Evolutionary conservation across 2,888 invertebrate species (phyloP).

Genomic region (Crepidodera aurea): DNA sequence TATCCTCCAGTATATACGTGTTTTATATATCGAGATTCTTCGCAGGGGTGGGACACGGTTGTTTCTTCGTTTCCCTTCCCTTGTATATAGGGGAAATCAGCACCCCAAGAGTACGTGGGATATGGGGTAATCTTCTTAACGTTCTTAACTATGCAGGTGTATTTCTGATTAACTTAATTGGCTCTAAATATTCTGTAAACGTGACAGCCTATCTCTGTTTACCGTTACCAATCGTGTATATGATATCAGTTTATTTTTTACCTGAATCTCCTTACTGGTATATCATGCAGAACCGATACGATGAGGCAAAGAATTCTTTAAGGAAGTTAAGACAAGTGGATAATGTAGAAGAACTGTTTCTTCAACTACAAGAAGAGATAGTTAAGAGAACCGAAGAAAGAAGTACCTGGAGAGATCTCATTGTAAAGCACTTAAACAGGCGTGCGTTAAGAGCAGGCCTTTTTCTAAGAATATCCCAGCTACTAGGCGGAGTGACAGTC

Average conservation of each 20-base stretch:
- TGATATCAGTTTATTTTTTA: constrained; percentile 66
- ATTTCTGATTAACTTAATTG: constrained; percentile 62
- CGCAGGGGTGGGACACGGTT: constrained; percentile 49
- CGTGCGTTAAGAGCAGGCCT: constrained; percentile 48
- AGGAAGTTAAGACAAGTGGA: constrained; percentile 43
- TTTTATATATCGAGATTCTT: constrained; percentile 52
- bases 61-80: constrained; percentile 47
- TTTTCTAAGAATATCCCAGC: constrained; percentile 50
- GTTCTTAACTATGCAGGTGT: constrained; percentile 49
- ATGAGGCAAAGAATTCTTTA: constrained; percentile 46
- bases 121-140: constrained; percentile 50
- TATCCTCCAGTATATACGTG: constrained; percentile 47
- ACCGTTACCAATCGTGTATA: constrained; percentile 66
- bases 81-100: constrained; percentile 52
- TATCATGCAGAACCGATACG: constrained; percentile 43
- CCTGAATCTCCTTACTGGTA: constrained; percentile 64
- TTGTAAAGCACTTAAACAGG: constrained; percentile 47
- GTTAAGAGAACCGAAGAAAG: constrained; percentile 50
- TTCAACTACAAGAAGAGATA: constrained; percentile 45
- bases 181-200: constrained; percentile 59
- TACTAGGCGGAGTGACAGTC: constrained; percentile 49
- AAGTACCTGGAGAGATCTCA: constrained; percentile 50
- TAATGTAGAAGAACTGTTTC: constrained; percentile 47
- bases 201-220: constrained; percentile 66
- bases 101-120: constrained; percentile 50